A percentile compares a stretch with the other conserved stretches of the same genome.
These are phyloP conservation scores for Ashinkailepas kermadecensis DNA, from an alignment of 2,888 invertebrate species.

Conservation along the genomic window DNA sequence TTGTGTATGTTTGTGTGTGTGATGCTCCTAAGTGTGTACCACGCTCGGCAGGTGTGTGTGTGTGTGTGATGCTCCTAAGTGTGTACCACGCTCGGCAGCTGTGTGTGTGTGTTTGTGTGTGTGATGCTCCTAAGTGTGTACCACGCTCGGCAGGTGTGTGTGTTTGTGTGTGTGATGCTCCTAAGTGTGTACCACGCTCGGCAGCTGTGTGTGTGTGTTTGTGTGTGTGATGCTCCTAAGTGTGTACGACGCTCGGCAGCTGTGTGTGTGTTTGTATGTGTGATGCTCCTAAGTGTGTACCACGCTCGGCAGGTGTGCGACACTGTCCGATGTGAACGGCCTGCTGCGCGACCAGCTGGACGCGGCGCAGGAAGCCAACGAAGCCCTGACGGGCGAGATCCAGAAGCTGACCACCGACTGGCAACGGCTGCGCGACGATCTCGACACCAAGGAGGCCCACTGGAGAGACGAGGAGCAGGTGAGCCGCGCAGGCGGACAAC, in stretches of 20 bases:
- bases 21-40: constrained; percentile 45
- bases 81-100: neutral
- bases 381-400: constrained; percentile 78
- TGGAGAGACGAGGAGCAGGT: constrained; percentile 92
- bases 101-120: too few species aligned
- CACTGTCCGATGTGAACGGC: constrained; percentile 69
- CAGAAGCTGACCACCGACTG: constrained; percentile 89
- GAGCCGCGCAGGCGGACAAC: neutral
- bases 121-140: too few species aligned
- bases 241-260: too few species aligned
- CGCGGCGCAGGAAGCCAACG: constrained; percentile 85
- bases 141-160: constrained; percentile 43
- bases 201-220: constrained; percentile 44
- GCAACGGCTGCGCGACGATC: constrained; percentile 80
- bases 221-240: neutral
- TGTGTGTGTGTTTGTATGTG: neutral
- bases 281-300: neutral
- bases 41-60: constrained; percentile 54
- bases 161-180: constrained; percentile 61
- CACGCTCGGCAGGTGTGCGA: constrained; percentile 60
- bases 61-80: constrained; percentile 39
- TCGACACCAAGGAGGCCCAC: constrained; percentile 82
- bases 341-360: constrained; percentile 81
- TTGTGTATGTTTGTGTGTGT: too few species aligned
- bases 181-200: constrained; percentile 71